Conservation (phyloP, 2,888 invertebrate species). For the Drosophila putrida region DNA sequence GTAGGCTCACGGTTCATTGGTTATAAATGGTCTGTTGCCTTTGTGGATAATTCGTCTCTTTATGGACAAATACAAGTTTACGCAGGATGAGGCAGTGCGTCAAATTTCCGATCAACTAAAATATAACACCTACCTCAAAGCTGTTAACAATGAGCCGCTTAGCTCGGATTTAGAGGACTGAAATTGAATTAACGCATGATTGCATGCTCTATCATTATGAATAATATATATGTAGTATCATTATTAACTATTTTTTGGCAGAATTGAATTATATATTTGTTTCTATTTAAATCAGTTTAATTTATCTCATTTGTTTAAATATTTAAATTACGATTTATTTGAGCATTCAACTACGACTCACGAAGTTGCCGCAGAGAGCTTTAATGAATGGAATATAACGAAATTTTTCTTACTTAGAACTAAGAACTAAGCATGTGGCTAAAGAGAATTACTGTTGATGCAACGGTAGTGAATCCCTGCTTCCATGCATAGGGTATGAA, state of each 20-base stretch:
- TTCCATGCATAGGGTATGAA: constrained; percentile 44
- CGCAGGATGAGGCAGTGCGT: constrained; percentile 65
- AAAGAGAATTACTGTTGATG: constrained; percentile 60
- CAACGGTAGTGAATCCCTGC: constrained; percentile 48
- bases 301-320: constrained; percentile 27
- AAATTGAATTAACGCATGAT: background rate
- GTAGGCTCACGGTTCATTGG: constrained; percentile 70
- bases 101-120: constrained; percentile 76
- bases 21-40: constrained; percentile 81
- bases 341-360: constrained; percentile 25
- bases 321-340: constrained; percentile 26
- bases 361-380: constrained; percentile 44
- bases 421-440: constrained; percentile 55
- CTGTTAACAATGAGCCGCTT: constrained; percentile 53
- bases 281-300: constrained; percentile 3
- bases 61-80: constrained; percentile 77
- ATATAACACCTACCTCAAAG: constrained; percentile 66
- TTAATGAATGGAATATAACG: constrained; percentile 20
- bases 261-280: constrained; percentile 20
- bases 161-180: constrained; percentile 38
- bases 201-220: background rate
- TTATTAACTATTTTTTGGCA: constrained; percentile 19
- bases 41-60: constrained; percentile 81
- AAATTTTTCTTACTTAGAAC: constrained; percentile 66
- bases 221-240: background rate